A percentile compares a stretch with the other conserved stretches of the same genome.
These are phyloP conservation scores for Spea hammondii DNA, from an alignment of 2,797 vertebrate genomes.

Conservation along the genomic window DNA sequence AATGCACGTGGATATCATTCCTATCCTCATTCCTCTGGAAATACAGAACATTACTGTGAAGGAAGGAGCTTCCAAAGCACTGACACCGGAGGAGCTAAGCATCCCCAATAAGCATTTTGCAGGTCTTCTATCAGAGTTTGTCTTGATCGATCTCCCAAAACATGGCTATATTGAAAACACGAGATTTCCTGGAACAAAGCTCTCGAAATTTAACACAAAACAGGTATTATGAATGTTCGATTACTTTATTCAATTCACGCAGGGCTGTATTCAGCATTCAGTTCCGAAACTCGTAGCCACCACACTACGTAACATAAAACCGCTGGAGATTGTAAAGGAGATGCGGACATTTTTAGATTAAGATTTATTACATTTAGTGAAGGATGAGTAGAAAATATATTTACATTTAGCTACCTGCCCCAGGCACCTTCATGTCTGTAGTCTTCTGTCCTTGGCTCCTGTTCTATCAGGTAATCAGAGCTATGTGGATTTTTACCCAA, in stretches of 20 bases:
- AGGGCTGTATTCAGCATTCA: not conserved
- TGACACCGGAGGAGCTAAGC: constrained; percentile 75
- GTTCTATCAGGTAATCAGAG: too few species aligned
- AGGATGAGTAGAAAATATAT: too few species aligned
- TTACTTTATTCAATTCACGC: not conserved
- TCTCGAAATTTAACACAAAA: constrained; percentile 80
- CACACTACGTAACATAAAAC: too few species aligned
- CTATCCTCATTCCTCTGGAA: constrained; percentile 76
- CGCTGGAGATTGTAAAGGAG: too few species aligned
- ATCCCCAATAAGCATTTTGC: constrained; percentile 78
- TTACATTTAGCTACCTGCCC: too few species aligned
- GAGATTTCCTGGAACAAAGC: constrained; percentile 68
- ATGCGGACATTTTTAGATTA: too few species aligned
- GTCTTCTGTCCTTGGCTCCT: too few species aligned
- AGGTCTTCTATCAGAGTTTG: constrained; percentile 79
- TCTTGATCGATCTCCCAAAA: constrained; percentile 72
- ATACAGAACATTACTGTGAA: constrained; percentile 80
- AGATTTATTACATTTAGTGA: too few species aligned
- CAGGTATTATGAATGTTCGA: constrained; percentile 70
- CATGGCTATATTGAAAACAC: constrained; percentile 80
- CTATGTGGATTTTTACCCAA: too few species aligned
- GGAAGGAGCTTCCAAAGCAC: constrained; percentile 77
- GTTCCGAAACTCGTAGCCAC: too few species aligned
- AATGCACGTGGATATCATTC: constrained; percentile 78
- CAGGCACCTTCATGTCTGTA: too few species aligned